phyloP scores from a whole-genome alignment of 2,113 vertebrate species.

The Burhinus bistriatus region DNA sequence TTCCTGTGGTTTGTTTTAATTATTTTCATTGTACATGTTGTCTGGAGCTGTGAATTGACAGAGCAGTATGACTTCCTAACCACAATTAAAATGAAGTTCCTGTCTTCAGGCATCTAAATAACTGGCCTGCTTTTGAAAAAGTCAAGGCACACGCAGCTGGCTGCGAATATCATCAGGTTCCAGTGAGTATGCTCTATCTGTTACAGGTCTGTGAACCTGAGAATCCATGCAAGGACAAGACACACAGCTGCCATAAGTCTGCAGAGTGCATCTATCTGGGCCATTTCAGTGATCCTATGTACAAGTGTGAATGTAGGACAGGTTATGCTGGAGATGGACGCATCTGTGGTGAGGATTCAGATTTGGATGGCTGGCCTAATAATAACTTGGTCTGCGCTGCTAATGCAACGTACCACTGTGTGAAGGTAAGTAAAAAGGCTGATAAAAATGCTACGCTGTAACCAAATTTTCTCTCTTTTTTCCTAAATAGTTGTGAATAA shows the following conservation, averaged over 20 bases:
- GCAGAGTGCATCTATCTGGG: conserved; percentile 92
- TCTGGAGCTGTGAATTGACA: neutral
- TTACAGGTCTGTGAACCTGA: conserved; percentile 91
- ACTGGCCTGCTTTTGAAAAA: neutral
- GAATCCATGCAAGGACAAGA: conserved; percentile 93
- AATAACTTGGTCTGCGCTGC: conserved; percentile 89
- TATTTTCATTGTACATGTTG: neutral
- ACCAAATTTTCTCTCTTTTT: neutral
- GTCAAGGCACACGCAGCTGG: neutral
- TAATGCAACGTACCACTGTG: conserved; percentile 91
- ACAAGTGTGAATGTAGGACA: conserved; percentile 93
- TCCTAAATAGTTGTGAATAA: neutral
- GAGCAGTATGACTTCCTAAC: neutral
- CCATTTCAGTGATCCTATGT: conserved; percentile 96
- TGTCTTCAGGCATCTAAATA: neutral
- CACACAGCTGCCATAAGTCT: conserved; percentile 89
- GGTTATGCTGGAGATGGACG: conserved; percentile 95
- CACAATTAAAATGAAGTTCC: neutral
- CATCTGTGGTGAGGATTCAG: conserved; percentile 95
- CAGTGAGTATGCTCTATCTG: neutral
- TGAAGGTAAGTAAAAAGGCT: conserved; percentile 78
- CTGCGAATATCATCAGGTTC: neutral
- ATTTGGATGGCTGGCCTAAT: conserved; percentile 98
- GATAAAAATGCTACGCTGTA: neutral
- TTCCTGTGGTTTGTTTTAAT: neutral